Evolutionary conservation across 2,113 vertebrate species (phyloP), one percentile per base, ranked within the genome.

Genomic region (Notiomystis cincta): DNA sequence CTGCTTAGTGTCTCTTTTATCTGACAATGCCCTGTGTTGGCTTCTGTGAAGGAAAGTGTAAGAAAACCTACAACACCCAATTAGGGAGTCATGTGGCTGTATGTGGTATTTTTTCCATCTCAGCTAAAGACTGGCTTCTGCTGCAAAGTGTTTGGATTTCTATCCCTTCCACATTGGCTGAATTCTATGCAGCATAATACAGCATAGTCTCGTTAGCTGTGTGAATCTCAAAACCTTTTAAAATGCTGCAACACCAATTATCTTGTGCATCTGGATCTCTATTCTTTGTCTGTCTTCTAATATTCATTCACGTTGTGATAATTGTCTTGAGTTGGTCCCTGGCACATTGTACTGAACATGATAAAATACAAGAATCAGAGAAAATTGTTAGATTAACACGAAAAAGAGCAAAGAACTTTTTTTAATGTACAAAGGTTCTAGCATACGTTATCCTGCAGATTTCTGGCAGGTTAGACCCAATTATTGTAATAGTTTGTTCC

Each of bases 31-130:
- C 62, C 57, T 61, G 70, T 87, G 75, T 60, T 65, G 84, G 87
- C 70, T 93, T 73, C 81, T 93, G 82, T 53, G 78, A 93, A 96
- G 73, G 78, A 67, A 96, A 91, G 87, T 75, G 70, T 82, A 87
- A 93, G 91, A 72, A 93, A 95, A 67, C 84, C 70, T 87, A 40
- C 70, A 61, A 42, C 7, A 21, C 87, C 53, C 84, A 87, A 94
- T 82, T 82, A 93, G 70, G 84, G 81, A 94, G 64, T 89, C 42
- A 73, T 81, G 57, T 84, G 87, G 54, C 81, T 3, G 1, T 69
- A 15, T 21, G 22, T 60, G 77, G 31, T 84, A 38, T 67, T 89
- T 96, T 90, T 96, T 76, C 84, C 78, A 65, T 87, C 81, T 95
- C 81, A 15, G 65, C 78, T 96, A 23, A 89, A 87, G 76, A 60